Base-by-base conservation (phyloP, 2,113 vertebrate species). In the Grallaria varia region DNA sequence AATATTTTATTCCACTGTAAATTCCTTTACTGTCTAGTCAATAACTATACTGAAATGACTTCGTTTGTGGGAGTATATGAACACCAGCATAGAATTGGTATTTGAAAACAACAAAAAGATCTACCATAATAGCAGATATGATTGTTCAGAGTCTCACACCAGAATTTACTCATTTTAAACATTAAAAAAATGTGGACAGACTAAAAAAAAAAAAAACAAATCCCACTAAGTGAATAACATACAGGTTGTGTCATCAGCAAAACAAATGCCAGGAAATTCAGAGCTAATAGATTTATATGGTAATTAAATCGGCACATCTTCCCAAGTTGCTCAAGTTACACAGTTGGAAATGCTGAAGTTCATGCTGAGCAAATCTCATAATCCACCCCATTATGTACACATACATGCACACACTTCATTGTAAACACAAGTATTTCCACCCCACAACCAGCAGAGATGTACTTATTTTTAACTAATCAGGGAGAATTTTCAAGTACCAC, bases 291-390 rank as follows among this genome's bases (percentile, higher is more conserved):
- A 81, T 93, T 95, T 90, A 78, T 62, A 75, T 4, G 79, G 89
- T 67, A 94, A 92, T 89, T 87, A 87, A 94, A 91, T 66, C 35
- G 59, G 62, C 53, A 79, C 91, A 75, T 91, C 93, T 95, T 93
- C 95, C 83, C 92, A 58, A 60, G 63, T 92, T 75, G 72, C 80
- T 96, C 92, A 92, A 69, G 88, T 90, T 93, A 95, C 87, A 80
- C 24, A 81, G 77, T 3, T 82, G 71, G 91, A 96, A 96, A 97
- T 45, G 47, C 25, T 68, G 58, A 81, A 94, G 95, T 78, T 87
- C 69, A 73, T 18, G 60, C 88, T 89, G 88, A 84, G 93, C 64
- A 96, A 94, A 97, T 94, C 79, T 92, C 77, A 81, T 86, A 92
- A 95, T 94, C 88, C 79, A 87, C 24, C 18, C 79, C 52, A 93